phyloP scores from a whole-genome alignment of 2,888 invertebrate species.

The Tiliacea aurago region DNA sequence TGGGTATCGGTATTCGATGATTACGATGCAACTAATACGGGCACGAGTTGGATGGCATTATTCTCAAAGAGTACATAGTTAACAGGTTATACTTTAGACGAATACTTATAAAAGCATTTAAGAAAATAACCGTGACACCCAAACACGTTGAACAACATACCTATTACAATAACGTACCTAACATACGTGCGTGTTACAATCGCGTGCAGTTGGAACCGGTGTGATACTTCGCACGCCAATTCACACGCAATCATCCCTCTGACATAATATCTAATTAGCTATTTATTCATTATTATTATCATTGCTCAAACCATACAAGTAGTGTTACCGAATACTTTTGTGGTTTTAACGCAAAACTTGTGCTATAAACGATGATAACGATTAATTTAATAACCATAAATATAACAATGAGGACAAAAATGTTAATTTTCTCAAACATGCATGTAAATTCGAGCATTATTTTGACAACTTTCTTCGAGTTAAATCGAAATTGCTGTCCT shows the following conservation, averaged over 20 bases:
- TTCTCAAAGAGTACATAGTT: not conserved
- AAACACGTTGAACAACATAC: slow-evolving; percentile 12
- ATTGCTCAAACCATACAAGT: slow-evolving; percentile 26
- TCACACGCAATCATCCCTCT: slow-evolving; percentile 79
- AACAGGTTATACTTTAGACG: not conserved
- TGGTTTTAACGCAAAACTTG: not conserved
- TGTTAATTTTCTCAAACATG: too few species aligned
- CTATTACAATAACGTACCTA: slow-evolving; percentile 34
- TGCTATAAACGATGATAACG: not conserved
- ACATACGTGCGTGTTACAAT: slow-evolving; percentile 71
- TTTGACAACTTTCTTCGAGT: too few species aligned
- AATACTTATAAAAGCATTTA: too few species aligned
- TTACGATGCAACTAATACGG: not conserved
- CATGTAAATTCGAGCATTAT: too few species aligned
- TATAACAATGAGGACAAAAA: not conserved
- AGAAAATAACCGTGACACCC: slow-evolving; percentile 59
- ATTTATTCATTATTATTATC: slow-evolving; percentile 49
- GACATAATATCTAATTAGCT: slow-evolving; percentile 53
- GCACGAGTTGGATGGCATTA: not conserved
- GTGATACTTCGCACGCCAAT: slow-evolving; percentile 83
- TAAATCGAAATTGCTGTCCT: too few species aligned
- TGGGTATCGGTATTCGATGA: not conserved
- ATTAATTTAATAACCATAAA: not conserved
- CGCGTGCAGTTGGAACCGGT: slow-evolving; percentile 82
- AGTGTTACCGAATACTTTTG: not conserved